These are phyloP conservation scores for Scotopteryx bipunctaria DNA, from an alignment of 2,888 invertebrate species.

Conservation along the genomic window DNA sequence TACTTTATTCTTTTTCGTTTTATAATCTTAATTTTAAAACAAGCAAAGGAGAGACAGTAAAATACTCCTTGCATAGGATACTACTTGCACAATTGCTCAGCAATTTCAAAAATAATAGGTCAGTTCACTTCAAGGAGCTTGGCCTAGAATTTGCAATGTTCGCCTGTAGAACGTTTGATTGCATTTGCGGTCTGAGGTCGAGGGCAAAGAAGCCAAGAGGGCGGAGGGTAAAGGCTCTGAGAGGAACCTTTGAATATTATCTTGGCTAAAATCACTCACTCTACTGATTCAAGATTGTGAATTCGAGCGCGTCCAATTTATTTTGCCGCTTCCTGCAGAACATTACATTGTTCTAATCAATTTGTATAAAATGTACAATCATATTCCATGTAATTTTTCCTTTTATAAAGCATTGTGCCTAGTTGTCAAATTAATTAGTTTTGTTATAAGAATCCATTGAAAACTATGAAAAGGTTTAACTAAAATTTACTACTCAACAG, in stretches of 20 bases:
- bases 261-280: slow-evolving; percentile 11
- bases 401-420: too few species aligned
- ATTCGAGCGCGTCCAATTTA: slow-evolving; percentile 1
- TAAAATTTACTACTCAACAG: too few species aligned
- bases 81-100: slow-evolving; percentile 11
- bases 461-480: too few species aligned
- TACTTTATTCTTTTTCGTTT: too few species aligned
- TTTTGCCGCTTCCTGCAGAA: not conserved
- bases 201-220: not conserved
- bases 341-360: not conserved
- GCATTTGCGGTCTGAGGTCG: slow-evolving; percentile 14
- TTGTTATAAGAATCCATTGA: too few species aligned
- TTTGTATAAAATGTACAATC: not conserved
- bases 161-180: slow-evolving; percentile 20
- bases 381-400: too few species aligned
- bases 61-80: too few species aligned
- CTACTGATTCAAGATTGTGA: not conserved
- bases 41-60: too few species aligned
- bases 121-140: slow-evolving; percentile 36
- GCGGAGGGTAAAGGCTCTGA: not conserved
- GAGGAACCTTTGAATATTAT: slow-evolving; percentile 7
- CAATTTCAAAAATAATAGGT: slow-evolving; percentile 30
- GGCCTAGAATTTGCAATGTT: slow-evolving; percentile 17
- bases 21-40: too few species aligned
- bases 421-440: too few species aligned